Evolutionary conservation across 2,888 invertebrate genomes (phyloP), one percentile per base, ranked within the genome.

Genomic region (Priapulus caudatus): DNA sequence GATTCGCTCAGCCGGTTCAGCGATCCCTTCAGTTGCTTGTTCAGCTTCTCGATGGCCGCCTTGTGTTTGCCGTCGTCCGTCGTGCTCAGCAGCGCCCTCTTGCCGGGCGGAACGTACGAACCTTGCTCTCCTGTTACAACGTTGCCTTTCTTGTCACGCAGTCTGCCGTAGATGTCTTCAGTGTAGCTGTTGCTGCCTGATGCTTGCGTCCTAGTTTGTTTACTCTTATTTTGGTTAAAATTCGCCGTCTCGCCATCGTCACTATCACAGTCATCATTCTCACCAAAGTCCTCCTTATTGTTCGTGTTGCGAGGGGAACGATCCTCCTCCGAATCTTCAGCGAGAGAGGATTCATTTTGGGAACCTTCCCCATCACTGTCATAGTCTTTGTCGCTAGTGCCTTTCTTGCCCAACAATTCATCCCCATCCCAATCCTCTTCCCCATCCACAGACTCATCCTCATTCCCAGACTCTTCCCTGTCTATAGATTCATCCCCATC

Each of bases 101-200:
- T 19, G 19, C 5, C 44, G 4, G 5, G 5, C 3, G 20, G 5
- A 19, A 19, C 18, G n/a, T 20, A 16, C 4, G 3, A 16, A 16
- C 23, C 23, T 22, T 47, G n/a, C 45, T 47, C 10, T 52, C n/a
- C n/a, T n/a, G n/a, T 54, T 15, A 91, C 73, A 58, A 92, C 68
- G 66, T 84, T 82, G 2, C 93, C 93, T 60, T 83, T 77, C 63
- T 81, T 80, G 65, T 85, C 84, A 59, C 88, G 77, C 60, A 83
- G 78, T 54, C 92, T 77, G 0, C 93, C 93, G 72, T 95, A 93
- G 67, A 95, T 93, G 74, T 95, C 93, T 75, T 93, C 89, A 82
- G 83, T 84, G n/a, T n/a, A n/a, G n/a, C n/a, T n/a, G n/a, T n/a
- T n/a, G n/a, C n/a, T n/a, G n/a, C n/a, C n/a, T n/a, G n/a, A n/a